Evolutionary conservation across 2,888 invertebrate species (phyloP).

Genomic region (Pterostichus niger): DNA sequence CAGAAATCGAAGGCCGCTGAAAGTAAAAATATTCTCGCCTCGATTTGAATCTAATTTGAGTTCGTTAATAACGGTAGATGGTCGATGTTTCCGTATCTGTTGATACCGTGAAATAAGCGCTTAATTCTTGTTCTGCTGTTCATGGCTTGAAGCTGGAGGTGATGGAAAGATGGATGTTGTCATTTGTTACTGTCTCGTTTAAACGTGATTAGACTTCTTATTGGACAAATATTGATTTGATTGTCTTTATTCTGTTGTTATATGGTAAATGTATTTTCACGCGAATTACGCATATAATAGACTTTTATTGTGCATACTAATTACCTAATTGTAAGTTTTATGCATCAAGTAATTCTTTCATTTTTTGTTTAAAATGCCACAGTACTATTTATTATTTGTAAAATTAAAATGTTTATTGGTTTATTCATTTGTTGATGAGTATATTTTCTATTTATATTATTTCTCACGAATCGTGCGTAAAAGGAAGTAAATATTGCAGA

Average conservation of each 20-base stretch:
- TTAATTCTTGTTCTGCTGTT: not conserved
- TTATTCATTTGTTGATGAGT: too few relatives aligned
- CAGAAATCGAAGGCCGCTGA: constrained; percentile 34
- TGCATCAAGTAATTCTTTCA: too few relatives aligned
- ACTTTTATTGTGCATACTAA: too few relatives aligned
- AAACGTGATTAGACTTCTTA: constrained; percentile 2
- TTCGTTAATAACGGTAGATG: constrained; percentile 22
- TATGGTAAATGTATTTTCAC: not conserved
- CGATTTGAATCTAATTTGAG: constrained; percentile 24
- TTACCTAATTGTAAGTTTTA: too few relatives aligned
- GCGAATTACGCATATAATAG: too few relatives aligned
- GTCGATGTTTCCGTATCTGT: not conserved
- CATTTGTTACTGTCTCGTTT: constrained; percentile 35
- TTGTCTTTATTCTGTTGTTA: not conserved
- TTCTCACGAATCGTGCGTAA: too few relatives aligned
- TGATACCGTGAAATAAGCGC: not conserved
- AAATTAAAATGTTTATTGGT: too few relatives aligned
- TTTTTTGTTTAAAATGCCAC: too few relatives aligned
- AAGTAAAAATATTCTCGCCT: constrained; percentile 35
- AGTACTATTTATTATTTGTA: too few relatives aligned
- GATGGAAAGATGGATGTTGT: constrained; percentile 33
- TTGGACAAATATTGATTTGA: constrained; percentile 16
- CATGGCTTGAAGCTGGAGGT: constrained; percentile 4
- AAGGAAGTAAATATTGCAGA: too few relatives aligned
- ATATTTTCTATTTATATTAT: too few relatives aligned